A percentile compares a stretch with the other conserved stretches of the same genome.
These are phyloP conservation scores for Tinamus major DNA, from an alignment of 2,797 vertebrate genomes.

Conservation along the genomic window DNA sequence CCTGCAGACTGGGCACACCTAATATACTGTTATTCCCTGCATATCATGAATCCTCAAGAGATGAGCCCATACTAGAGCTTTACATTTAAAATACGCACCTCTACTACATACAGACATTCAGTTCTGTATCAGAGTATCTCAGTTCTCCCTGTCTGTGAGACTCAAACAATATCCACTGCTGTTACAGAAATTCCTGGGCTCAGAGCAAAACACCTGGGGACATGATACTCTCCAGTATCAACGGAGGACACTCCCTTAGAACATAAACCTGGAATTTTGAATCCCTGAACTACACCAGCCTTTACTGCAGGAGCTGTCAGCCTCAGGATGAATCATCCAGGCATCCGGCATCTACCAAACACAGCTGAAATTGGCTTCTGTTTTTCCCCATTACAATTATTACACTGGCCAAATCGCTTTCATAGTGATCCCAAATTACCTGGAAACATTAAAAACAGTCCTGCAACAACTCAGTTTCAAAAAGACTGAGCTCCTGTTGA, in stretches of 20 bases:
- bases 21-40: background rate
- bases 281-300: background rate
- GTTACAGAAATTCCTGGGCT: background rate
- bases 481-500: background rate
- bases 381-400: background rate
- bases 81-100: background rate
- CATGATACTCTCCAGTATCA: fast-evolving
- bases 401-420: background rate
- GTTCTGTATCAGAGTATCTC: background rate
- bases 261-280: background rate
- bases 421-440: background rate
- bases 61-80: background rate
- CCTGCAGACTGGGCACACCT: background rate
- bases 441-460: background rate
- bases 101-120: background rate
- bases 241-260: background rate
- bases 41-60: background rate
- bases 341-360: background rate
- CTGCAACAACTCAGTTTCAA: background rate
- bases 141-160: background rate
- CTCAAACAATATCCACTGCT: background rate
- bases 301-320: background rate
- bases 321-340: background rate
- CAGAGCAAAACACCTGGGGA: background rate
- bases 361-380: background rate